Evolutionary conservation across 2,113 vertebrate genomes (phyloP).

Genomic region (Arizona elegans): DNA sequence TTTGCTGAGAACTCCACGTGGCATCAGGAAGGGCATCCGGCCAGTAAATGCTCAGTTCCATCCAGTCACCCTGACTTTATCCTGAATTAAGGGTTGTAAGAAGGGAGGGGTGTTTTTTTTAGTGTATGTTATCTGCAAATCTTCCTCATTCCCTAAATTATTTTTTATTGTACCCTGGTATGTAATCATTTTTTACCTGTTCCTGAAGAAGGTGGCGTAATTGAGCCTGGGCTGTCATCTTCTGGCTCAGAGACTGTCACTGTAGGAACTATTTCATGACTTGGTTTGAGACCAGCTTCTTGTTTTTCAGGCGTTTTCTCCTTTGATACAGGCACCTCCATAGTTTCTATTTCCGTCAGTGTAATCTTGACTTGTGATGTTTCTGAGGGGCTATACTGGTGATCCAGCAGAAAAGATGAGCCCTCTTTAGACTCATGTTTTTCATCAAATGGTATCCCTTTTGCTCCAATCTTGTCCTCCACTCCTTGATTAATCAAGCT

Average conservation of each 20-base stretch:
- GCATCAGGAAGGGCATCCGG: background rate
- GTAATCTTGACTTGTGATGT: constrained; percentile 85
- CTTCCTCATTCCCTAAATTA: background rate
- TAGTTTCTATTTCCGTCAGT: constrained; percentile 74
- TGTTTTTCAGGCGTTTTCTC: constrained; percentile 58
- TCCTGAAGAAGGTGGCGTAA: constrained; percentile 87
- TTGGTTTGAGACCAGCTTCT: constrained; percentile 80
- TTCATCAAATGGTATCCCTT: constrained; percentile 28
- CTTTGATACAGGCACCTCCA: constrained; percentile 49
- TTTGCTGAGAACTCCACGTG: background rate
- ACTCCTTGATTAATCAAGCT: constrained; percentile 49
- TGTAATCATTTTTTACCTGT: constrained; percentile 64
- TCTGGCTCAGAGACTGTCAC: constrained; percentile 94
- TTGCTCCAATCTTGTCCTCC: constrained; percentile 61
- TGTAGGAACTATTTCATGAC: constrained; percentile 84
- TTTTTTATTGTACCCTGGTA: background rate
- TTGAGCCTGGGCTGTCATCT: constrained; percentile 89
- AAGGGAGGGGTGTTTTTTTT: background rate
- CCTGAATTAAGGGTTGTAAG: background rate
- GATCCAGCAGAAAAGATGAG: constrained; percentile 64
- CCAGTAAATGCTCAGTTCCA: background rate
- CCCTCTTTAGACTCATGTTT: constrained; percentile 61
- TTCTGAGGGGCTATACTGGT: constrained; percentile 62
- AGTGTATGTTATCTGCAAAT: background rate
- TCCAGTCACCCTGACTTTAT: background rate